Conservation (phyloP, 2,888 invertebrate genomes). For the Spialia ferax region DNA sequence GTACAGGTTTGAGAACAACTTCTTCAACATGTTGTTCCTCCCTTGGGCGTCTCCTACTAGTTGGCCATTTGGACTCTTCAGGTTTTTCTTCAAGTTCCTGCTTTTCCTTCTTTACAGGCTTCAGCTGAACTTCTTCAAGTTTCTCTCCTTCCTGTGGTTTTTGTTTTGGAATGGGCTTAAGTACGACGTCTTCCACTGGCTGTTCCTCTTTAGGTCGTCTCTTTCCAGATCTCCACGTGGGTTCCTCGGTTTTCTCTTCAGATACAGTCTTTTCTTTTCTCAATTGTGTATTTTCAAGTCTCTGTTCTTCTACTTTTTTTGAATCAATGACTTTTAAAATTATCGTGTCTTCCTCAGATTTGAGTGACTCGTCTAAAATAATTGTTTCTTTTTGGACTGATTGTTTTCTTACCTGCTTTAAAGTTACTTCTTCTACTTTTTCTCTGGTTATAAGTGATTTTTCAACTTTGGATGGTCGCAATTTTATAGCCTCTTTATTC, state of each 20-base stretch:
- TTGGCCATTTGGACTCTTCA: neutral
- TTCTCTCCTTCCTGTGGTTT: slow-evolving; percentile 30
- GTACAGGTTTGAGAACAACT: neutral
- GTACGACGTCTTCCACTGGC: slow-evolving; percentile 73
- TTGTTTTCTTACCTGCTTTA: slow-evolving; percentile 71
- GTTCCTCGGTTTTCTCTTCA: slow-evolving; percentile 53
- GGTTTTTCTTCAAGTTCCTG: slow-evolving; percentile 45
- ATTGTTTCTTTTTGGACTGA: slow-evolving; percentile 68
- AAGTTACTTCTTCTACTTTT: slow-evolving; percentile 78
- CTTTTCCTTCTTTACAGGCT: slow-evolving; percentile 49
- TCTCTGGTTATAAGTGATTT: slow-evolving; percentile 83
- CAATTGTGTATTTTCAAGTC: slow-evolving; percentile 59
- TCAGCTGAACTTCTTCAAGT: slow-evolving; percentile 35
- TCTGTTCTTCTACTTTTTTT: slow-evolving; percentile 64
- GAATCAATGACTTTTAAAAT: slow-evolving; percentile 74
- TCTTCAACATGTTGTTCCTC: slow-evolving; percentile 2
- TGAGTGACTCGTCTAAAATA: slow-evolving; percentile 84
- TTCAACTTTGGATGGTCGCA: slow-evolving; percentile 87
- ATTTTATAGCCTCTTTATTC: slow-evolving; percentile 89
- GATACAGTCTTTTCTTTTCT: slow-evolving; percentile 50
- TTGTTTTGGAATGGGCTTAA: slow-evolving; percentile 71
- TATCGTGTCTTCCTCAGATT: slow-evolving; percentile 86
- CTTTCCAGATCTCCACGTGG: slow-evolving; percentile 59
- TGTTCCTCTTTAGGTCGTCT: slow-evolving; percentile 64
- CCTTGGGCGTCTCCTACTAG: neutral